Percentiles rank a stretch among this genome's conserved stretches.
Conservation (phyloP, 2,113 vertebrate genomes). For the Mus spicilegus region DNA sequence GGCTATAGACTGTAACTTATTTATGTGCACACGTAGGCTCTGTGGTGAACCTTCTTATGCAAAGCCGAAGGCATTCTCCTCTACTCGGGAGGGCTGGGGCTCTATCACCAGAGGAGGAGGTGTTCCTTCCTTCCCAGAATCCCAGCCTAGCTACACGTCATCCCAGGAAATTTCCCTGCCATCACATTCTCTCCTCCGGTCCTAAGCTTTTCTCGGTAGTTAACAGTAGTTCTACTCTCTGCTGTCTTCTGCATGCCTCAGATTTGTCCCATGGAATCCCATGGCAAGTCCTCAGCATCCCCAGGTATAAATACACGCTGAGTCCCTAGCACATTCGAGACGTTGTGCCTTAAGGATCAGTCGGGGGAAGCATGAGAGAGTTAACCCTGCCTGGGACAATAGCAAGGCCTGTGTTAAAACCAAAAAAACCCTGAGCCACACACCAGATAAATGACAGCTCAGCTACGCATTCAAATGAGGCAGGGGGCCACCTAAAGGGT, state of each 20-base stretch:
- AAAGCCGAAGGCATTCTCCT: not conserved
- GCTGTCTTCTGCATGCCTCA: not conserved
- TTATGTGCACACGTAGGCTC: not conserved
- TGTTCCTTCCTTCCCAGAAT: not conserved
- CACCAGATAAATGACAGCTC: not conserved
- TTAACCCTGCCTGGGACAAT: not conserved
- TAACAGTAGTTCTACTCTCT: not conserved
- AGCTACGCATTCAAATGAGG: not conserved
- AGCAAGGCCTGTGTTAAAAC: not conserved
- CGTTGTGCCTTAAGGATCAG: not conserved
- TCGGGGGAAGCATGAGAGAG: not conserved
- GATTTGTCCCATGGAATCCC: not conserved
- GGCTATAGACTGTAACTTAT: not conserved
- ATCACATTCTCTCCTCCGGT: not conserved
- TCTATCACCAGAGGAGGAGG: not conserved
- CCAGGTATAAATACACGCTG: not conserved
- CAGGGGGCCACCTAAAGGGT: not conserved
- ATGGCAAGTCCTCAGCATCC: not conserved
- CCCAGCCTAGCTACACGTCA: not conserved
- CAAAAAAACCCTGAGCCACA: not conserved
- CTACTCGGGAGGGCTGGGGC: not conserved
- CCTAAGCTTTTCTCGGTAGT: not conserved
- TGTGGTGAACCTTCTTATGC: not conserved
- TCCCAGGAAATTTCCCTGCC: not conserved
- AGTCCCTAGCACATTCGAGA: not conserved